Evolutionary conservation across 2,113 vertebrate species (phyloP).

Genomic region (Cinclus cinclus): DNA sequence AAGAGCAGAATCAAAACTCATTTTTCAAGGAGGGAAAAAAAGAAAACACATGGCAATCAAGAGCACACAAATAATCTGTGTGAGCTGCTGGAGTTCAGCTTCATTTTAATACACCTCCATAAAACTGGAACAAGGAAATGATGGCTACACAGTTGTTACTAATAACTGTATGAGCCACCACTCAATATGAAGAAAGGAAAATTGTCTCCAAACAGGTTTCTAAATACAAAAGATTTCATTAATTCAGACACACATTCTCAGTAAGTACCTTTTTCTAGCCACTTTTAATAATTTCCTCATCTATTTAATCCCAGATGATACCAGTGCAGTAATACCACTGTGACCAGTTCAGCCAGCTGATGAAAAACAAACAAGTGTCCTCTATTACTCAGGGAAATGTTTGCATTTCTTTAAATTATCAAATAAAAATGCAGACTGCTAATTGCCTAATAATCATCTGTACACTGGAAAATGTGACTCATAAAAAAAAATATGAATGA

Average conservation of each 20-base stretch:
- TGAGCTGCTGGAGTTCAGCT: neutral
- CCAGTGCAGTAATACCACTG: neutral
- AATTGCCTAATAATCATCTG: neutral
- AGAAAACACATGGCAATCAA: neutral
- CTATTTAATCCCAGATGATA: neutral
- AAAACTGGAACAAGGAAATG: neutral
- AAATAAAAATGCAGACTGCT: neutral
- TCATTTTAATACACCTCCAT: neutral
- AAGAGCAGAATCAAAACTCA: neutral
- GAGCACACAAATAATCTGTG: neutral
- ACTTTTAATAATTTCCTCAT: neutral
- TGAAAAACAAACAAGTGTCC: neutral
- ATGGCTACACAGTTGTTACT: neutral
- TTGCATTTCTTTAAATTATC: neutral
- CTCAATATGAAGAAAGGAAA: neutral
- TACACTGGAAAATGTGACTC: neutral
- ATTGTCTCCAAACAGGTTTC: neutral
- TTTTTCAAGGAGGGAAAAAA: neutral
- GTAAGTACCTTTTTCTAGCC: neutral
- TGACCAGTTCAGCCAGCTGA: neutral
- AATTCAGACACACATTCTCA: neutral
- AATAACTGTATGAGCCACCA: neutral
- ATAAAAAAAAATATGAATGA: neutral
- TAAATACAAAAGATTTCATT: neutral
- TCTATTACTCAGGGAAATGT: neutral